Evolutionary conservation across 2,113 vertebrate genomes (phyloP).

Genomic region (Neolamprologus sp.): DNA sequence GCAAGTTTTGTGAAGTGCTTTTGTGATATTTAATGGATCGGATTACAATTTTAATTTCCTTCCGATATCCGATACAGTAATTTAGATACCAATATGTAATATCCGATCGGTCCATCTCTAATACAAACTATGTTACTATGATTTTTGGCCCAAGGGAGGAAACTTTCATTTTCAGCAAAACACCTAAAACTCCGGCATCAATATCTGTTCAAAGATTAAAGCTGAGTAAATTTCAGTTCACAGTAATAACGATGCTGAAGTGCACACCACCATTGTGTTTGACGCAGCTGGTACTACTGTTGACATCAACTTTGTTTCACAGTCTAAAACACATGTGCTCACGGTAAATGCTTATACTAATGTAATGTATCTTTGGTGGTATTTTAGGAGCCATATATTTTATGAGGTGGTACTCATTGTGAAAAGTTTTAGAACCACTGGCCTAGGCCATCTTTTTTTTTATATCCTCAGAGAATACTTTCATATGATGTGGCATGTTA

Average conservation of each 20-base stretch:
- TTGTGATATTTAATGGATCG: background rate
- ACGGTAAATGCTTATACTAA: background rate
- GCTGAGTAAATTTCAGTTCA: background rate
- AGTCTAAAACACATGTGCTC: background rate
- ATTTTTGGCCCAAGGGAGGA: background rate
- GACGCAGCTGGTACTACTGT: background rate
- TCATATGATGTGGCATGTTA: rapidly evolving
- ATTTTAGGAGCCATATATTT: rapidly evolving
- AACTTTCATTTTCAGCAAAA: background rate
- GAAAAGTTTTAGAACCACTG: background rate
- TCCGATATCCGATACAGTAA: rapidly evolving
- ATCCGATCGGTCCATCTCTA: background rate
- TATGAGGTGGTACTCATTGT: background rate
- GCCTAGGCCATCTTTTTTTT: background rate
- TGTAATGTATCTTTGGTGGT: background rate
- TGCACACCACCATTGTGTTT: background rate
- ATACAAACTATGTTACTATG: background rate
- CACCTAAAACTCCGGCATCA: background rate
- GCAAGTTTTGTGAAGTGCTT: background rate
- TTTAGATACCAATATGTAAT: background rate
- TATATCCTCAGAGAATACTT: background rate
- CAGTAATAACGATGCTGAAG: background rate
- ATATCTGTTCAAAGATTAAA: background rate
- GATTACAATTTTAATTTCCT: background rate
- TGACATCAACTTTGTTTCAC: background rate